Conservation (phyloP, 2,797 vertebrate species). For the Geotrypetes seraphini region DNA sequence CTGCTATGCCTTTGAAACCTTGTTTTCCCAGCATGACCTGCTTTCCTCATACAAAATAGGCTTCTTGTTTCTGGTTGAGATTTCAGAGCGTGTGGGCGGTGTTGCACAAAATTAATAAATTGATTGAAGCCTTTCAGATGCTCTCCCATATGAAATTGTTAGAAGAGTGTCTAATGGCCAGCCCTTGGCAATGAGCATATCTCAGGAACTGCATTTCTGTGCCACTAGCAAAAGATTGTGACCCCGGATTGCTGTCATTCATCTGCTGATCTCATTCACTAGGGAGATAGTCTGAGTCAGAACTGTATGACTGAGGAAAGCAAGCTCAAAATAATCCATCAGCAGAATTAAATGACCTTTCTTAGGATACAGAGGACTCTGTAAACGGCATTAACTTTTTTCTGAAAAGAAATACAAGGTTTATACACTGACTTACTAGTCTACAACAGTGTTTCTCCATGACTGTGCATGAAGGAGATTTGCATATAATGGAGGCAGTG, state of each 20-base stretch:
- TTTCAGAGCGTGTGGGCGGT: not conserved
- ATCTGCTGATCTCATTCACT: not conserved
- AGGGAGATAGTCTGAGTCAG: not conserved
- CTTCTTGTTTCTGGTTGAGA: not conserved
- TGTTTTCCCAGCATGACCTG: too few species aligned
- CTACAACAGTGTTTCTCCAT: too few species aligned
- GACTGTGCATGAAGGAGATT: too few species aligned
- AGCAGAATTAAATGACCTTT: too few species aligned
- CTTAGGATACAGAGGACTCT: too few species aligned
- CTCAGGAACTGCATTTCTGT: not conserved
- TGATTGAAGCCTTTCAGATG: accelerated
- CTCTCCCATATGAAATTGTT: too few species aligned
- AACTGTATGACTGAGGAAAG: slow-evolving; percentile 4
- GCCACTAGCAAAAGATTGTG: not conserved
- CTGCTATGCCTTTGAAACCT: too few species aligned
- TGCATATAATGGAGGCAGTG: too few species aligned
- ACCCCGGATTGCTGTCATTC: slow-evolving; percentile 3
- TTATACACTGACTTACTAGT: too few species aligned
- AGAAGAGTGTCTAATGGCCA: not conserved
- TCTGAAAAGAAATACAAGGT: too few species aligned
- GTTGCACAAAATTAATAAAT: not conserved
- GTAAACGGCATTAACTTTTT: too few species aligned
- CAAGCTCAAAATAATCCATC: too few species aligned
- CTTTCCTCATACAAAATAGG: not conserved
- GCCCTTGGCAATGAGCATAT: not conserved